A percentile compares a stretch with the other conserved stretches of the same genome.
These are phyloP conservation scores for Lucinisca nassula DNA, from an alignment of 2,888 invertebrate species.

Conservation along the genomic window DNA sequence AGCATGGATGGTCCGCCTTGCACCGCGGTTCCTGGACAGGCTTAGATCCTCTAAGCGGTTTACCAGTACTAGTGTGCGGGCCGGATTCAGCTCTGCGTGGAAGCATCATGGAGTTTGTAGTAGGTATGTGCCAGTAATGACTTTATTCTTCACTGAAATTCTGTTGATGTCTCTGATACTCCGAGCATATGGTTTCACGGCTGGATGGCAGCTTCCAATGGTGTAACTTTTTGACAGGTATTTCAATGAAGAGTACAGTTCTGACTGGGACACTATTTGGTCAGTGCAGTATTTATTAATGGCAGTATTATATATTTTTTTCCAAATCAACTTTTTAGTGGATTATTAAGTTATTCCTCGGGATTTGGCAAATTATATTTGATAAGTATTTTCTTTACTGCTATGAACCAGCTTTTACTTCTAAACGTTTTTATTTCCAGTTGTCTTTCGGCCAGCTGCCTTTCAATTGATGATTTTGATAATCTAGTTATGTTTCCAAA, in stretches of 20 bases:
- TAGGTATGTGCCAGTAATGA: neutral
- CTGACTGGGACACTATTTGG: neutral
- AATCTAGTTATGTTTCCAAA: slow-evolving; percentile 13
- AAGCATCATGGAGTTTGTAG: too few species aligned
- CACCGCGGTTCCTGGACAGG: too few species aligned
- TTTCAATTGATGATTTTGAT: neutral
- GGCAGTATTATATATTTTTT: too few species aligned
- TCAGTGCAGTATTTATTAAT: neutral
- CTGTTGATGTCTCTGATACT: neutral
- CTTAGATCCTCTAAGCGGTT: too few species aligned
- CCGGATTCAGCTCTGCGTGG: too few species aligned
- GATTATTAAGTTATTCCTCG: neutral
- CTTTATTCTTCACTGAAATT: neutral
- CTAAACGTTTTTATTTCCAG: neutral
- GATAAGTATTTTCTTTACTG: neutral
- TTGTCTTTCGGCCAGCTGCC: neutral
- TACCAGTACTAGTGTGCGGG: too few species aligned
- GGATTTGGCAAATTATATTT: neutral
- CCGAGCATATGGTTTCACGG: neutral
- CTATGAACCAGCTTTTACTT: neutral
- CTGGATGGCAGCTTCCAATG: neutral
- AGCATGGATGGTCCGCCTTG: too few species aligned
- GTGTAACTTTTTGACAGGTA: neutral
- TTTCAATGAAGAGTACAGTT: neutral
- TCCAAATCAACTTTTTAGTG: neutral